Percentiles rank a stretch among this genome's conserved stretches.
Evolutionary conservation across 2,888 invertebrate genomes (phyloP).

Genomic region (Opisthograptis luteolata): DNA sequence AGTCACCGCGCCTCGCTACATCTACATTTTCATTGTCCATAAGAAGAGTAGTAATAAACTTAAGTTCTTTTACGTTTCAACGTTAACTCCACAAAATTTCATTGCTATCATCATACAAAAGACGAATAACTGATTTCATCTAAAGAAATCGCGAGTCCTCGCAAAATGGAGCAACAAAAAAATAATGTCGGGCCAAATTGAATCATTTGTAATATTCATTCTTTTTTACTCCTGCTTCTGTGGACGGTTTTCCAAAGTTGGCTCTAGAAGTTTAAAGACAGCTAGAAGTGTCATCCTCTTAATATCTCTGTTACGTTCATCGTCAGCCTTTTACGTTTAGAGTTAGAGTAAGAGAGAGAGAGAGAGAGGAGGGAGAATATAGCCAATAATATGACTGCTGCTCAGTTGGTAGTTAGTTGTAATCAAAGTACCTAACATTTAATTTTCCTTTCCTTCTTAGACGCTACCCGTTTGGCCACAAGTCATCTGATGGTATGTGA

Average conservation of each 20-base stretch:
- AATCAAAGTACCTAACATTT: no score
- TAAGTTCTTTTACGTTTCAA: constrained; percentile 13
- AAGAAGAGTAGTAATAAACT: constrained; percentile 16
- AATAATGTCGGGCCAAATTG: constrained; percentile 75
- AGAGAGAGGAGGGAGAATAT: no score
- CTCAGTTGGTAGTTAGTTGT: no score
- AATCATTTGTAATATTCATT: constrained; percentile 80
- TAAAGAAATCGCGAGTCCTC: constrained; percentile 60
- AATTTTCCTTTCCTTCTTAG: no score
- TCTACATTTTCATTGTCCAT: constrained; percentile 1
- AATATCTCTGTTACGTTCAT: not conserved
- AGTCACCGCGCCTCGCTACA: no score
- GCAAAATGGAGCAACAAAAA: constrained; percentile 63
- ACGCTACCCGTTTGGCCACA: no score
- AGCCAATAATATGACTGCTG: no score
- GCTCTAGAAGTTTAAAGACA: constrained; percentile 29
- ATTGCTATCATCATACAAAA: constrained; percentile 59
- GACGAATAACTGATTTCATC: constrained; percentile 65
- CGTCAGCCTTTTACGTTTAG: no score
- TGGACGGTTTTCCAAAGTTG: constrained; percentile 55
- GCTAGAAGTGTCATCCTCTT: constrained; percentile 36
- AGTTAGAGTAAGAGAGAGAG: no score
- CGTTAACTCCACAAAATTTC: constrained; percentile 46
- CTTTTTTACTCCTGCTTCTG: constrained; percentile 65
- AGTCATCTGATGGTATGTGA: no score